These are phyloP conservation scores for Sorex fumeus DNA, from an alignment of 2,113 vertebrate genomes.

Conservation along the genomic window DNA sequence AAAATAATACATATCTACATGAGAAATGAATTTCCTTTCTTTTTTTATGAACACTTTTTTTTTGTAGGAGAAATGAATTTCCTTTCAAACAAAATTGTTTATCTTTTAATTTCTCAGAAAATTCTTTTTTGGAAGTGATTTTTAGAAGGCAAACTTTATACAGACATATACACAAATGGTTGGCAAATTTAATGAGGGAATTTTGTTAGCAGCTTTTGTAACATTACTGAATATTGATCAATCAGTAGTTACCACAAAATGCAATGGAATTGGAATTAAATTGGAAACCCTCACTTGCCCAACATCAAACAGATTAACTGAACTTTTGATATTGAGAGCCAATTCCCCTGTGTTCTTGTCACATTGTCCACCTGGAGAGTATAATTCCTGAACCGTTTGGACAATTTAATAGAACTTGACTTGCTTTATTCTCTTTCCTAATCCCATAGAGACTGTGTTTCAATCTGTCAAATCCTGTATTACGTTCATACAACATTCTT, in stretches of 20 bases:
- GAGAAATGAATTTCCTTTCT: not conserved
- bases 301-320: conserved; percentile 62
- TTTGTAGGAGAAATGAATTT: not conserved
- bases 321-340: conserved; percentile 36
- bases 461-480: conserved; percentile 73
- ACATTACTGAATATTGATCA: not conserved
- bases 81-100: conserved; percentile 1
- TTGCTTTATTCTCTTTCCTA: conserved; percentile 77
- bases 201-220: not conserved
- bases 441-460: conserved; percentile 72
- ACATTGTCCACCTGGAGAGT: conserved; percentile 64
- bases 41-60: too few species aligned
- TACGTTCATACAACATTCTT: conserved; percentile 74
- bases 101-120: conserved; percentile 13
- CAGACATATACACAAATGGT: not conserved
- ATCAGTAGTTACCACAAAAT: not conserved
- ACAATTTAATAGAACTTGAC: conserved; percentile 70
- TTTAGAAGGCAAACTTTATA: not conserved
- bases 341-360: conserved; percentile 45
- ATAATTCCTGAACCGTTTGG: conserved; percentile 33
- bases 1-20: not conserved
- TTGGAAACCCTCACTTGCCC: not conserved
- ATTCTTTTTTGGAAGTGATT: not conserved
- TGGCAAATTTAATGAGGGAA: not conserved
- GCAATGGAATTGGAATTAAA: not conserved